Conservation (phyloP, 2,888 invertebrate species). For the Hydrotaea diabolus region DNA sequence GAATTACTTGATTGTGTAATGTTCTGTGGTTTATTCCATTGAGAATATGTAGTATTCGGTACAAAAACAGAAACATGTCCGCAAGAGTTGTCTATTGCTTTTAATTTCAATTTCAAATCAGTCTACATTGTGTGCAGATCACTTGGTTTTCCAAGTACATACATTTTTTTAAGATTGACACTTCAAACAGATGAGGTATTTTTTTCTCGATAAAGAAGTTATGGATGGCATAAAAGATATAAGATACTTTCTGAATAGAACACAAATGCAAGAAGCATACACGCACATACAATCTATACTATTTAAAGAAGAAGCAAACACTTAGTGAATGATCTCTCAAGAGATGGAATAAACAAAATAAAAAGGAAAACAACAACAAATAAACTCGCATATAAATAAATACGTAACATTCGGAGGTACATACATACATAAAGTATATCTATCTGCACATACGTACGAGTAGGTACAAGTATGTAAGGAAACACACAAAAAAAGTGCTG, state of each 20-base stretch:
- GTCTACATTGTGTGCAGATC: not conserved
- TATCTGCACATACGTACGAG: too few species aligned
- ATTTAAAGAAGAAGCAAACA: slow-evolving; percentile 45
- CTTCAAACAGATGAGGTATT: slow-evolving; percentile 24
- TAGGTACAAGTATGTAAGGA: not conserved
- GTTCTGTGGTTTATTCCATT: not conserved
- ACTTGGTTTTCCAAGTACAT: slow-evolving; percentile 2
- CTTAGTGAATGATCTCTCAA: slow-evolving; percentile 51
- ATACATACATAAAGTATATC: not conserved
- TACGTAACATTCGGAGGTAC: not conserved
- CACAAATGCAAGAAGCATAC: not conserved
- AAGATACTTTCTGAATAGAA: slow-evolving; percentile 28
- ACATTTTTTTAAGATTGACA: slow-evolving; percentile 37
- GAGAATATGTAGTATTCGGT: not conserved
- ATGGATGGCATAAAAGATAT: slow-evolving; percentile 31
- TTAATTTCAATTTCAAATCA: not conserved
- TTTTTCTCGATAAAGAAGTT: slow-evolving; percentile 1
- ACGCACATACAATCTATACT: slow-evolving; percentile 16
- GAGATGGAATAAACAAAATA: slow-evolving; percentile 29
- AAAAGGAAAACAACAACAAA: slow-evolving; percentile 23
- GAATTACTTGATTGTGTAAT: too few species aligned
- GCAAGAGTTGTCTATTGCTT: too few species aligned
- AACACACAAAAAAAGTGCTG: slow-evolving; percentile 1
- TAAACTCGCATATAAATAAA: slow-evolving; percentile 21
- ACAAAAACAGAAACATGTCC: too few species aligned